phyloP scores from a whole-genome alignment of 2,113 vertebrate genomes.

The Elephantulus edwardii region DNA sequence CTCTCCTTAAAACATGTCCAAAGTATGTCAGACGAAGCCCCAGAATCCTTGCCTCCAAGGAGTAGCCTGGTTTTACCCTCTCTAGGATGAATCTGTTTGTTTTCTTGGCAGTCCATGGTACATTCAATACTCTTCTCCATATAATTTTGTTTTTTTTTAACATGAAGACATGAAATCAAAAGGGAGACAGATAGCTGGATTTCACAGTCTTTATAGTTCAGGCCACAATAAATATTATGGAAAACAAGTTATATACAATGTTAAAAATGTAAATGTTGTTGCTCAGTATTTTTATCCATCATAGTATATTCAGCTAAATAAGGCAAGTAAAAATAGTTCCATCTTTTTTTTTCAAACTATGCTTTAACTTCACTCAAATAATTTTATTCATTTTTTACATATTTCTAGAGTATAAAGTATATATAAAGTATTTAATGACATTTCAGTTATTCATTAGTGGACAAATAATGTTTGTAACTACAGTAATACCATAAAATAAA shows the following conservation, averaged over 20 bases:
- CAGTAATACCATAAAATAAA: background rate
- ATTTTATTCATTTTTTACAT: slow-evolving; percentile 25
- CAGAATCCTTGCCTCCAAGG: too few relatives aligned
- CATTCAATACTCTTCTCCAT: too few relatives aligned
- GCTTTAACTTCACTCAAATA: background rate
- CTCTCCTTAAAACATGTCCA: too few relatives aligned
- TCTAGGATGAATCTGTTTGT: too few relatives aligned
- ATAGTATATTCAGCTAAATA: background rate
- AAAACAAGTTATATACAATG: slow-evolving; percentile 7
- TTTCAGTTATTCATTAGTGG: slow-evolving; percentile 4
- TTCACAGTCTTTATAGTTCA: slow-evolving; percentile 5
- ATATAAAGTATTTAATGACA: background rate
- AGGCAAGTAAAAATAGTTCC: slow-evolving; percentile 17
- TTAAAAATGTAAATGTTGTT: background rate
- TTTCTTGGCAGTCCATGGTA: too few relatives aligned
- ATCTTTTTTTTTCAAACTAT: background rate
- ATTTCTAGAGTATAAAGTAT: background rate
- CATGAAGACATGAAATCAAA: background rate
- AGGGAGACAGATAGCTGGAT: background rate
- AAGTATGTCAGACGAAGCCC: too few relatives aligned
- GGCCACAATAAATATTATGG: background rate
- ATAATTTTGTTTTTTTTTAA: too few relatives aligned
- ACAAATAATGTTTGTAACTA: background rate
- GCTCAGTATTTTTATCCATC: background rate
- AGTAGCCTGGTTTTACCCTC: too few relatives aligned